A percentile compares a stretch with the other conserved stretches of the same genome.
Conservation (phyloP, 2,888 invertebrate species). For the Athalia cordata region DNA sequence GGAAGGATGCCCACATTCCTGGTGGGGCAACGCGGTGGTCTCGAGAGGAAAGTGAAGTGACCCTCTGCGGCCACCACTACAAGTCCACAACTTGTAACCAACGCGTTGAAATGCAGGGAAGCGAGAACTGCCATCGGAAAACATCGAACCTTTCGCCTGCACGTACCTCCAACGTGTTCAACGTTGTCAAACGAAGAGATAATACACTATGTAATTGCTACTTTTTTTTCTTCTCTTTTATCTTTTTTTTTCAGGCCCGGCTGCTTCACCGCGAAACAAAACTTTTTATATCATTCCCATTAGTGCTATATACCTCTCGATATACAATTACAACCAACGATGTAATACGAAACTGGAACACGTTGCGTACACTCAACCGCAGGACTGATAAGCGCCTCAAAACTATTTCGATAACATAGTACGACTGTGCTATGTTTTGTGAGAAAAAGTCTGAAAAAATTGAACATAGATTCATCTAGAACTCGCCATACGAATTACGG, state of each 20-base stretch:
- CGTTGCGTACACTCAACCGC: conserved; percentile 52
- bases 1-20: conserved; percentile 31
- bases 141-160: conserved; percentile 5
- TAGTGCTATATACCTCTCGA: not conserved
- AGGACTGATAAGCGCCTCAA: conserved; percentile 56
- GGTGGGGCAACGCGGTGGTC: conserved; percentile 33
- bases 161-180: not conserved
- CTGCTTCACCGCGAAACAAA: no score
- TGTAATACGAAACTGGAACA: conserved; percentile 56
- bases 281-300: no score
- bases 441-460: conserved; percentile 3
- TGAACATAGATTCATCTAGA: not conserved
- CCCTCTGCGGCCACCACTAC: conserved; percentile 16
- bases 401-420: conserved; percentile 40
- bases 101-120: conserved; percentile 13
- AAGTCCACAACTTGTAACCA: conserved; percentile 16
- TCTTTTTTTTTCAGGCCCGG: no score
- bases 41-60: conserved; percentile 45
- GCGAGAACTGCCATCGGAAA: conserved; percentile 14
- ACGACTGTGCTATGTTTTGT: conserved; percentile 8
- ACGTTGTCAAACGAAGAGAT: not conserved
- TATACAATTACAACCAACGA: not conserved
- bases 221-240: no score
- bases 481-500: not conserved
- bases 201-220: no score